Base-by-base conservation (phyloP, 2,888 invertebrate genomes). In the Balanococcus diminutus region DNA sequence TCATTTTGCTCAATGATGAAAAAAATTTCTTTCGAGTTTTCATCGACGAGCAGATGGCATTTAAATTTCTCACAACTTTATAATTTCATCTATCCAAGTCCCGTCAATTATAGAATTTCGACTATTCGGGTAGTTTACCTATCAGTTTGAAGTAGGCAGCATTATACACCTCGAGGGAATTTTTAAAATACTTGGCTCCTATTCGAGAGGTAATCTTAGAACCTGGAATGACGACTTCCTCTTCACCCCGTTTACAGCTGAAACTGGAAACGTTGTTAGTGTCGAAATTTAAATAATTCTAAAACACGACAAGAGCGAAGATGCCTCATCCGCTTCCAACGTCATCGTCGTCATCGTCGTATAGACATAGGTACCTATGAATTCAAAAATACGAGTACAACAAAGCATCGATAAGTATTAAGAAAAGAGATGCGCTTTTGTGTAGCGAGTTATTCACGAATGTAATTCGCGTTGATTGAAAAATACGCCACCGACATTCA, bases 351-450 rank as follows among this genome's bases (percentile, higher is more conserved):
- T 16, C 46, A 5, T 51, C 19, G 51, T 51, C 19, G 51, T 51
- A n/a, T n/a, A n/a, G n/a, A 51, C 8, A 19, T 51, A 11, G 56
- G 19, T 11, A 19, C 22, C 19, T n/a, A n/a, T n/a, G 56, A 19
- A 67, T 28, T 67, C n/a, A 28, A 67, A 67, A 67, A 67, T 25
- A 67, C 61, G 28, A 67, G 28, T 25, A 67, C 61, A 67, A 67
- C 61, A 67, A 67, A 67, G 61, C 61, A 67, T 51, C 51, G 51
- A 36, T 46, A 2, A 3, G 61, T 67, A 67, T 67, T 67, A 28
- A 67, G 61, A 67, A 67, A 56, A 67, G 46, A 46, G 61, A 67
- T 67, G 61, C 61, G 61, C 61, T 67, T 67, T 67, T 67, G 61
- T 67, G 61, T 67, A 28, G 61, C 61, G 61, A 67, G 61, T 67